Base-by-base conservation (phyloP, 2,888 invertebrate species). In the Mamestra brassicae region DNA sequence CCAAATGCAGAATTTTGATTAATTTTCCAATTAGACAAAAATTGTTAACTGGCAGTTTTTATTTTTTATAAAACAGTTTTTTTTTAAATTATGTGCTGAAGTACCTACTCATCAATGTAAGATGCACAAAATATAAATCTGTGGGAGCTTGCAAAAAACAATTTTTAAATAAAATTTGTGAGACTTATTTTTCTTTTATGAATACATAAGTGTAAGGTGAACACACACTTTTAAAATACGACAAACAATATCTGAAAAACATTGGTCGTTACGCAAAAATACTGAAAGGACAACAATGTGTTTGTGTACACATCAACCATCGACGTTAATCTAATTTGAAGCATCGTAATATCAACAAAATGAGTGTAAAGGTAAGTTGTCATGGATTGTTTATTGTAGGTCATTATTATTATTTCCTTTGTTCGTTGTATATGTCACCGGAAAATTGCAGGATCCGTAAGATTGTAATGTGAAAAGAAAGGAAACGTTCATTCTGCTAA, bases 331-430 rank as follows among this genome's bases (percentile, higher is more conserved):
- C 65, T 63, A 85, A 83, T 78, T 64, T 69, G 34, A 58, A 3
- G 42, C 71, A 8, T 36, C n/a, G 70, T 61, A 34, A 63, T 70
- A 62, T 74, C 42, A n/a, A 52, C 66, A 90, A 66, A 69, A 91
- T 89, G 89, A 78, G 85, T 81, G 69, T 74, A 61, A 73, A 84
- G 85, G 90, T 90, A 78, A 83, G 85, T 78, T 47, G 47, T 42
- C 2, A 69, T 7, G 10, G 0, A 42, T 50, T 61, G 2, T 42
- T 38, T 26, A n/a, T 4, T n/a, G 54, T 52, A 52, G 15, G 13
- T 47, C 3, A 13, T 13, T 11, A 13, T 3, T 11, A 47, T 26
- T 26, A 26, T 26, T 26, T 26, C 26, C 26, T 26, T 26, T 1
- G 26, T 26, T 26, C 26, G 1, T 26, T 26, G 26, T 26, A 26